Evolutionary conservation across 2,888 invertebrate species (phyloP), one percentile per base, ranked within the genome.

Genomic region (Caradrina kadenii): DNA sequence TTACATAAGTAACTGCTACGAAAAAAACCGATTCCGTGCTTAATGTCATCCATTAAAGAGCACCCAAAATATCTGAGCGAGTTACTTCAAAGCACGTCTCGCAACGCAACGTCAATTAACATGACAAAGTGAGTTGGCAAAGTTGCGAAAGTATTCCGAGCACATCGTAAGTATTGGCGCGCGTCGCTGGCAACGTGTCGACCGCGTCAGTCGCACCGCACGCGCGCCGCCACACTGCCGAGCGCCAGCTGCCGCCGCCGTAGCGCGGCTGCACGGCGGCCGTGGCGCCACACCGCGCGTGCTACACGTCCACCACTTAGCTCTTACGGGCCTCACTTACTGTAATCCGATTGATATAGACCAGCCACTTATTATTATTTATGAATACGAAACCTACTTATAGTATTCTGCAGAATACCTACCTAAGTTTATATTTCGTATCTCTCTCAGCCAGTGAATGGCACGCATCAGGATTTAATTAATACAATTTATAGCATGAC

Each of bases 151-250:
- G 59, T 76, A 64, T 59, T 63, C 17, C 63, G 63, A 26, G 49
- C 39, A 52, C 60, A 67, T 70, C 58, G 68, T 26, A 54, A 56
- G 19, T 49, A 49, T n/a, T 22, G n/a, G 48, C 67, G 69, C 50
- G 54, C n/a, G 21, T 22, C 17, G 50, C 11, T 53, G 19, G n/a
- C 6, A 11, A 21, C 5, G 22, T 6, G 54, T 21, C 50, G 35
- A 60, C 48, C 15, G 48, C 74, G 50, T 26, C 82, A 59, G 66
- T 61, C 74, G 60, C 74, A 74, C 55, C 74, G 73, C 67, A 59
- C 80, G 68, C 81, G 70, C 84, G 86, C 82, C 73, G 82, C 60
- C 70, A 69, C 77, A 86, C 87, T 84, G 84, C 61, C 80, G 72
- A 61, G 52, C 21, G 58, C 22, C n/a, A 8, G 15, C 26, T 11